Conservation (phyloP, 2,113 vertebrate genomes). For the Micromys minutus region DNA sequence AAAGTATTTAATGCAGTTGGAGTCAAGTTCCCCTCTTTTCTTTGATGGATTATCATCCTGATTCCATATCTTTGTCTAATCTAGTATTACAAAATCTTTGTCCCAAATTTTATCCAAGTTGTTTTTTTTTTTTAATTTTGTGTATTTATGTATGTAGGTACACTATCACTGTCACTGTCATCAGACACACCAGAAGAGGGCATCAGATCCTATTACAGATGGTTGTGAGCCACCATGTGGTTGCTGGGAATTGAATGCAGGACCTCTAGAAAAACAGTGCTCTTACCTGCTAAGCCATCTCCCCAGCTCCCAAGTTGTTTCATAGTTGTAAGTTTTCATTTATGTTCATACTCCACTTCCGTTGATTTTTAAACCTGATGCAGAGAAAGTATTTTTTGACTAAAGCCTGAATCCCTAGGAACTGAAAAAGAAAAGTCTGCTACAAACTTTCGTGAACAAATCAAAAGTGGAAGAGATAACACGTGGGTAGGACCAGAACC, state of each 20-base stretch:
- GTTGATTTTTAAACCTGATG: not conserved
- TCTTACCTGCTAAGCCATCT: too few relatives aligned
- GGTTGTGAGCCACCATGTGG: too few relatives aligned
- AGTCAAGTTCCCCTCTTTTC: not conserved
- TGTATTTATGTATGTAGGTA: too few relatives aligned
- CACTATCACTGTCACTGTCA: too few relatives aligned
- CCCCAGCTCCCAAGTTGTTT: too few relatives aligned
- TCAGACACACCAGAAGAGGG: too few relatives aligned
- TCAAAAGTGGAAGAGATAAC: conserved; percentile 40
- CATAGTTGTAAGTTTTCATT: conserved; percentile 30
- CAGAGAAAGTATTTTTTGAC: not conserved
- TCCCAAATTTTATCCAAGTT: not conserved
- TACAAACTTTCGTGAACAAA: not conserved
- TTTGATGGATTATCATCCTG: not conserved
- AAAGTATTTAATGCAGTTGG: not conserved
- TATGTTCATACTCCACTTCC: not conserved
- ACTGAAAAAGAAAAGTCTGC: not conserved
- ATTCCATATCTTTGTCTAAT: not conserved
- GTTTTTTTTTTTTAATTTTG: too few relatives aligned
- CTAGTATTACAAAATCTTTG: not conserved
- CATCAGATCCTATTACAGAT: too few relatives aligned
- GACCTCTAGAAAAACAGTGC: too few relatives aligned
- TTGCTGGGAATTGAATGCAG: too few relatives aligned
- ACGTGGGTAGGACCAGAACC: not conserved
- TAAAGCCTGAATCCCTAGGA: not conserved